These are phyloP conservation scores for Hylaea fasciaria DNA, from an alignment of 2,888 invertebrate species.

Conservation along the genomic window DNA sequence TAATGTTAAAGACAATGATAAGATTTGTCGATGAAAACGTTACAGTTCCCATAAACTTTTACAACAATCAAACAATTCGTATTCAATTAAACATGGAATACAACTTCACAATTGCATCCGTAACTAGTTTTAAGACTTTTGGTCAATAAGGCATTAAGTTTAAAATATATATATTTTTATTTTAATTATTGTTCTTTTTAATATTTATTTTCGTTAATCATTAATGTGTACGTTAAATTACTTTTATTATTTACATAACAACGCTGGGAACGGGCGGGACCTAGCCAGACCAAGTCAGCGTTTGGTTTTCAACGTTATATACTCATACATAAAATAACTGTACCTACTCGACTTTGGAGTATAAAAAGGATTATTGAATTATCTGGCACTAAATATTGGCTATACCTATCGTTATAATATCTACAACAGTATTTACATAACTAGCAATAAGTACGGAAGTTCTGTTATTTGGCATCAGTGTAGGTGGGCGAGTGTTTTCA, in stretches of 20 bases:
- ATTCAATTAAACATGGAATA: conserved; percentile 71
- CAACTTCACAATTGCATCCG: conserved; percentile 71
- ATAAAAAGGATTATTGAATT: conserved; percentile 66
- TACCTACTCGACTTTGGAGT: conserved; percentile 50
- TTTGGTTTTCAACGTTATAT: conserved; percentile 39
- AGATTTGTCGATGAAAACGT: conserved; percentile 73
- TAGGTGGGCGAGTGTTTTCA: background rate
- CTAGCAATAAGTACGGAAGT: conserved; percentile 58
- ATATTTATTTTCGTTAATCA: conserved; percentile 69
- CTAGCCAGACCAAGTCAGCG: conserved; percentile 32
- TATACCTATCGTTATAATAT: conserved; percentile 63
- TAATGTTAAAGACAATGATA: conserved; percentile 72
- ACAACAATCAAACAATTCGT: conserved; percentile 81
- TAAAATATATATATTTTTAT: conserved; percentile 80
- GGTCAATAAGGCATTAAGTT: conserved; percentile 86
- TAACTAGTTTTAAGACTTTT: conserved; percentile 84
- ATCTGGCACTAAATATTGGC: conserved; percentile 70
- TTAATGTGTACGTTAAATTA: conserved; percentile 67
- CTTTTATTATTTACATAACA: conserved; percentile 78
- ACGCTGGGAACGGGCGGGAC: conserved; percentile 38
- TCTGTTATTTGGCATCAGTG: conserved; percentile 68
- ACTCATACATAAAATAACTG: conserved; percentile 38
- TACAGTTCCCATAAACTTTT: conserved; percentile 75
- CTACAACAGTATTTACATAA: conserved; percentile 73
- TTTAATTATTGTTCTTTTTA: conserved; percentile 84